Evolutionary conservation across 2,888 invertebrate genomes (phyloP).

Genomic region (Diploptera punctata): DNA sequence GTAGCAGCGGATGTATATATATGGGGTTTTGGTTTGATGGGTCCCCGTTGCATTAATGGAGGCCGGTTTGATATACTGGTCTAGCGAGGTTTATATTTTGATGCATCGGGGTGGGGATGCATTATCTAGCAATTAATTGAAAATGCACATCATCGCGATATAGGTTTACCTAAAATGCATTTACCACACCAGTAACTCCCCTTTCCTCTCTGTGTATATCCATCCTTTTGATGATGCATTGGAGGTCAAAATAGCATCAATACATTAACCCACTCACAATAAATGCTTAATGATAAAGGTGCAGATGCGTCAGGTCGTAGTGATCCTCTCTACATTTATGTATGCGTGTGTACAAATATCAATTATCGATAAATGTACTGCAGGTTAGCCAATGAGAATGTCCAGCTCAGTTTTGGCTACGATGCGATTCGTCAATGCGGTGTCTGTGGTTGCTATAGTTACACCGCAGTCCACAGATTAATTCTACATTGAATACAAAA

Average conservation of each 20-base stretch:
- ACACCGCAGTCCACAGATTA: slow-evolving; percentile 12
- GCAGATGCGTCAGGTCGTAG: slow-evolving; percentile 22
- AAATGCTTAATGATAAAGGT: slow-evolving; percentile 35
- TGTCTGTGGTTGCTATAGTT: slow-evolving; percentile 18
- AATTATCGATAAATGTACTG: slow-evolving; percentile 20
- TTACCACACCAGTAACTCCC: slow-evolving; percentile 27
- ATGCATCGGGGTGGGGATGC: slow-evolving; percentile 38
- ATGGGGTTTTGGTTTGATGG: slow-evolving; percentile 30
- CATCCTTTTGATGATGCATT: slow-evolving; percentile 30
- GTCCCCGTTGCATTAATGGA: slow-evolving; percentile 31
- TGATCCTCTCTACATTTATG: slow-evolving; percentile 26
- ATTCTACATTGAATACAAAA: slow-evolving; percentile 14
- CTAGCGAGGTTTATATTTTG: slow-evolving; percentile 37
- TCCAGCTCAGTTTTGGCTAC: slow-evolving; percentile 20
- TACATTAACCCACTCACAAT: slow-evolving; percentile 35
- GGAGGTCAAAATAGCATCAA: slow-evolving; percentile 35
- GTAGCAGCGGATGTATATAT: slow-evolving; percentile 19
- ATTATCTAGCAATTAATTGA: slow-evolving; percentile 41
- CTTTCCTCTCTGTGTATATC: slow-evolving; percentile 10
- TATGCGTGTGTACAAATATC: slow-evolving; percentile 17
- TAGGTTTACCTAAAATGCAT: slow-evolving; percentile 37
- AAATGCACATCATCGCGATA: slow-evolving; percentile 39
- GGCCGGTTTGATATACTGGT: slow-evolving; percentile 26
- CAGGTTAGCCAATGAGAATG: slow-evolving; percentile 24
- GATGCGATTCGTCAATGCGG: slow-evolving; percentile 30